Conservation (phyloP, 2,888 invertebrate genomes). For the Rhamnusium bicolor region DNA sequence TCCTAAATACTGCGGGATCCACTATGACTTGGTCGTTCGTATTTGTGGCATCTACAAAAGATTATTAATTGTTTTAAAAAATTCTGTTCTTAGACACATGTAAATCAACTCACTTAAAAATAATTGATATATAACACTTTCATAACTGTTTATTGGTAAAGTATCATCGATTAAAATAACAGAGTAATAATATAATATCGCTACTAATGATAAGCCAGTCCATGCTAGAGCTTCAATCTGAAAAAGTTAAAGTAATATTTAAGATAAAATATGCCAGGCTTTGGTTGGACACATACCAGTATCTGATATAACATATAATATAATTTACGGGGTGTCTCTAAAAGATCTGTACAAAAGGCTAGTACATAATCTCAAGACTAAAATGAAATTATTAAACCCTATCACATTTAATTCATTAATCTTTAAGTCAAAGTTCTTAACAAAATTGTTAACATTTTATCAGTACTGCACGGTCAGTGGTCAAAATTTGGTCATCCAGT, state of each 20-base stretch:
- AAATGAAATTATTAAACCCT: too few relatives aligned
- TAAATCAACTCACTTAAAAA: conserved; percentile 36
- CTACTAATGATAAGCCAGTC: conserved; percentile 34
- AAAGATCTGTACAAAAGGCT: too few relatives aligned
- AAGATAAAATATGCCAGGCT: neutral
- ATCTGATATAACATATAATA: too few relatives aligned
- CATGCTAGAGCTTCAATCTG: conserved; percentile 43
- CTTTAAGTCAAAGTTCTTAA: too few relatives aligned
- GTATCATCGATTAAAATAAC: conserved; percentile 24
- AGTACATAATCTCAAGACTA: too few relatives aligned
- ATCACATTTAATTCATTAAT: too few relatives aligned
- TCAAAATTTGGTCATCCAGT: too few relatives aligned
- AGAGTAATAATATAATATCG: conserved; percentile 39
- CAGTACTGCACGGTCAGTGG: too few relatives aligned
- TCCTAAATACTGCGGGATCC: conserved; percentile 30
- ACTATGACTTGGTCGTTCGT: conserved; percentile 17
- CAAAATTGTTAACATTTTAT: too few relatives aligned
- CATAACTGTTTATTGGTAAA: conserved; percentile 19
- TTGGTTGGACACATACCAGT: too few relatives aligned
- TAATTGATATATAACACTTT: conserved; percentile 17
- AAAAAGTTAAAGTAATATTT: conserved; percentile 3
- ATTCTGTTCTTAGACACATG: neutral
- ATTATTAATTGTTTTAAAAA: neutral
- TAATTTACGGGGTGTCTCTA: too few relatives aligned
- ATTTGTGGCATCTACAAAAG: conserved; percentile 23